phyloP scores from a whole-genome alignment of 30 jellyfish, hydroid and myxozoan genomes.

The Pelagia noctiluca region DNA sequence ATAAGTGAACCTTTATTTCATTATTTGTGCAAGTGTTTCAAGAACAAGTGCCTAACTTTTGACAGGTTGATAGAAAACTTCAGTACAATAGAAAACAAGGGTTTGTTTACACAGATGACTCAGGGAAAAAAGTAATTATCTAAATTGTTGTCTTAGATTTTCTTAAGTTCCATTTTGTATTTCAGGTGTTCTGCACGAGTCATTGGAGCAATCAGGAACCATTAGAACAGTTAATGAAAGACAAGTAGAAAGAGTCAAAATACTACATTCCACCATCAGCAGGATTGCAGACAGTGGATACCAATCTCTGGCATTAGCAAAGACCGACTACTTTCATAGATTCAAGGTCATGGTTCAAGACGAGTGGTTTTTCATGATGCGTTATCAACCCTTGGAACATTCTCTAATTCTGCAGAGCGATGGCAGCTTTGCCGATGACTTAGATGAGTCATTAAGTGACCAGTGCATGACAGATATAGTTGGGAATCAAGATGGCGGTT shows the following conservation, averaged over 20 bases:
- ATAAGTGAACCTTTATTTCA: too few relatives aligned
- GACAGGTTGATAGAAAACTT: too few relatives aligned
- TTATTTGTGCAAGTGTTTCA: too few relatives aligned
- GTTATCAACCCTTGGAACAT: slow-evolving; percentile 41
- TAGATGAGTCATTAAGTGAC: slow-evolving; percentile 76
- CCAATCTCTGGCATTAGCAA: slow-evolving; percentile 21
- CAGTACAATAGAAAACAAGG: too few relatives aligned
- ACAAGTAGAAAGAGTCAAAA: slow-evolving; percentile 24
- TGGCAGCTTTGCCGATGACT: slow-evolving; percentile 19
- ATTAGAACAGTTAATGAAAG: slow-evolving; percentile 1
- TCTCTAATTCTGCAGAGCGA: slow-evolving; percentile 33
- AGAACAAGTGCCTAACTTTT: too few relatives aligned
- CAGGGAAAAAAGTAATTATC: too few relatives aligned
- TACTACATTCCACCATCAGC: slow-evolving; percentile 19
- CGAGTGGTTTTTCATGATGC: slow-evolving; percentile 62
- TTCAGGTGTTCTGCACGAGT: slow-evolving; percentile 60
- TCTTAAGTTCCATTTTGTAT: too few relatives aligned
- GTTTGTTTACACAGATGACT: too few relatives aligned
- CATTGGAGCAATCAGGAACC: slow-evolving; percentile 50
- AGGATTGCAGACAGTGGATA: slow-evolving; percentile 53
- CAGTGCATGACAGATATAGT: slow-evolving; percentile 74
- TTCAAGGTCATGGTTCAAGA: slow-evolving; percentile 55
- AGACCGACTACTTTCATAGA: slow-evolving; percentile 58
- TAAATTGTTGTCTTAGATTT: too few relatives aligned
- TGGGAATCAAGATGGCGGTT: slow-evolving; percentile 54